Base-by-base conservation (phyloP, 2,888 invertebrate genomes). In the Oxyteleia sp. region DNA sequence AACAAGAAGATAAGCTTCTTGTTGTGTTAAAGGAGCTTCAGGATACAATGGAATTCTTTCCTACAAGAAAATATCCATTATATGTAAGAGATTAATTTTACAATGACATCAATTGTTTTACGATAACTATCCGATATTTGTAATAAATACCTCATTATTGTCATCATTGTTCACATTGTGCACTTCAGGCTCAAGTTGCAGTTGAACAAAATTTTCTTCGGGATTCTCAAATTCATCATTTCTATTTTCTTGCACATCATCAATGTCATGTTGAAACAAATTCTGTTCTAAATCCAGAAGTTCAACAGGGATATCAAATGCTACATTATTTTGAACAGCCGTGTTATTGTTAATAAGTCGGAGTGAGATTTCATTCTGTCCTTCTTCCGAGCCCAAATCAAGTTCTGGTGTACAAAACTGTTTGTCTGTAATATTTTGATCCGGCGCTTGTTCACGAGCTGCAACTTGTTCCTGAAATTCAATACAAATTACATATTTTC, bases 41-140 rank as follows among this genome's bases (percentile, higher is more conserved):
- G 57, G 57, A 41, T 57, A 57, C 38, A 57, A 41, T 41, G 41
- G 13, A 57, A 8, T 57, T 57, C 23, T 38, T 57, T 57, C 57
- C 57, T 57, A 41, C 13, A 63, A 43, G 8, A 61, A 61, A 61
- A 18, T n/a, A n/a, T n/a, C n/a, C n/a, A n/a, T n/a, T n/a, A n/a
- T n/a, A n/a, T n/a, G n/a, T n/a, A n/a, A n/a, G n/a, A n/a, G n/a
- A n/a, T n/a, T n/a, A n/a, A n/a, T n/a, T n/a, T n/a, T n/a, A n/a
- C n/a, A n/a, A n/a, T n/a, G n/a, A n/a, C n/a, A n/a, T n/a, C n/a
- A n/a, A n/a, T n/a, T n/a, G n/a, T n/a, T n/a, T n/a, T n/a, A n/a
- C n/a, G n/a, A n/a, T n/a, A n/a, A n/a, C n/a, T n/a, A n/a, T n/a
- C n/a, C n/a, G n/a, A n/a, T n/a, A n/a, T n/a, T n/a, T n/a, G n/a